Conservation (phyloP, 2,797 vertebrate species). For the Poeciliopsis turneri region DNA sequence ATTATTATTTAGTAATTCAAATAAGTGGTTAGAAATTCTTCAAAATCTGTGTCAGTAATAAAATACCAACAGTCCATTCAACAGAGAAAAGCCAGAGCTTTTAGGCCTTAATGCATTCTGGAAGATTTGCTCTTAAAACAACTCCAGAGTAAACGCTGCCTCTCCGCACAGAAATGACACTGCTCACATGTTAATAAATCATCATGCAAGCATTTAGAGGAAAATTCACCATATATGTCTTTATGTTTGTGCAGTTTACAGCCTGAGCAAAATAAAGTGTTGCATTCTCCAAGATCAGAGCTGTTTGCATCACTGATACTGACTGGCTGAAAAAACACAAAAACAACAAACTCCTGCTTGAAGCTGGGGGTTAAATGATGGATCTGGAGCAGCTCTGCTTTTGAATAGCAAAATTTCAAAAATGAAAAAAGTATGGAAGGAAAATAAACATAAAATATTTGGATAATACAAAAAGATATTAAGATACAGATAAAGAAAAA, state of each 20-base stretch:
- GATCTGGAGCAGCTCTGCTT: background rate
- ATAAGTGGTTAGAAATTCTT: background rate
- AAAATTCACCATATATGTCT: background rate
- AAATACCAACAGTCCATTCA: background rate
- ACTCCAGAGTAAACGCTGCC: background rate
- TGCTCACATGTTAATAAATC: background rate
- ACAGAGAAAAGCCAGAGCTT: background rate
- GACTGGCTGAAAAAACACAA: background rate
- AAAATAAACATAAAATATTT: background rate
- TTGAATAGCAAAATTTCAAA: background rate
- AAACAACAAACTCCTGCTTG: background rate
- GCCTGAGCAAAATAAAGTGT: background rate
- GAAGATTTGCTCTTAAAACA: background rate
- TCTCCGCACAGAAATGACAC: background rate
- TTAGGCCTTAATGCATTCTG: background rate
- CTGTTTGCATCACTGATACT: background rate
- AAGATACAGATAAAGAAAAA: background rate
- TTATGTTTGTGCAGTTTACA: background rate
- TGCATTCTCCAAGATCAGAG: background rate
- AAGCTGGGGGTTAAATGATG: background rate
- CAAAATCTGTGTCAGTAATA: background rate
- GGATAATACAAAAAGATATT: background rate
- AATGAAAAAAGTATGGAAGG: background rate
- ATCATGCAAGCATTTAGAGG: background rate
- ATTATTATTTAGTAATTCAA: background rate